These are phyloP conservation scores for Beris chalybata DNA, from an alignment of 2,888 invertebrate genomes.

Conservation along the genomic window DNA sequence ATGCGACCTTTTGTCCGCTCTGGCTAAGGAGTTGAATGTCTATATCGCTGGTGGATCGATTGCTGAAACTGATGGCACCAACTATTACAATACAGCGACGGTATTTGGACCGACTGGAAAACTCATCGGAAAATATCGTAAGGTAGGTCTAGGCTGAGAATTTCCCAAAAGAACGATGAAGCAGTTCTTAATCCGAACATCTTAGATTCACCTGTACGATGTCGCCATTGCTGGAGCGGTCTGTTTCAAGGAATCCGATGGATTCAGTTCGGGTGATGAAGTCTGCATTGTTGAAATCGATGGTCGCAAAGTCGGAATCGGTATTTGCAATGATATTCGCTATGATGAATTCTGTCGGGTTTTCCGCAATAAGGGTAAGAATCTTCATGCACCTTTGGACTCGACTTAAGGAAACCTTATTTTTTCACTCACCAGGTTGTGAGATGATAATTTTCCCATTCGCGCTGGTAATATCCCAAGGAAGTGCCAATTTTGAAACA, in stretches of 20 bases:
- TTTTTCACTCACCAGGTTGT: conserved; percentile 68
- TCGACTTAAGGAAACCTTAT: not conserved
- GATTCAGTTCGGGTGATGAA: conserved; percentile 74
- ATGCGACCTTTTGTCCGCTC: conserved; percentile 66
- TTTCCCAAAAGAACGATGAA: not conserved
- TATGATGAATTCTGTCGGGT: conserved; percentile 85
- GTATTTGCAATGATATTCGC: conserved; percentile 92
- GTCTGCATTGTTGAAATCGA: conserved; percentile 74
- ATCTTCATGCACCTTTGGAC: not conserved
- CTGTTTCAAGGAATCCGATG: conserved; percentile 86
- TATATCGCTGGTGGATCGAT: conserved; percentile 88
- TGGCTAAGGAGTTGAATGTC: conserved; percentile 75
- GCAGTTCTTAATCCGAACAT: not conserved
- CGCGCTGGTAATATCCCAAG: conserved; percentile 93
- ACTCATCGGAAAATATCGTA: conserved; percentile 78
- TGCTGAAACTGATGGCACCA: conserved; percentile 71
- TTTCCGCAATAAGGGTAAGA: conserved; percentile 63
- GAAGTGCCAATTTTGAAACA: conserved; percentile 91
- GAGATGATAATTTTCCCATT: conserved; percentile 88
- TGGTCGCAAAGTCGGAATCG: conserved; percentile 77
- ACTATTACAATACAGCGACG: conserved; percentile 83
- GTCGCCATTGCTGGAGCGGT: conserved; percentile 89
- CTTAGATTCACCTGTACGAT: conserved; percentile 89
- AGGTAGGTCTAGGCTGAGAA: conserved; percentile 61
- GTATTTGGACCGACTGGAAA: conserved; percentile 80